Conservation (phyloP, 2,888 invertebrate species). For the Acanthosoma haemorrhoidale region DNA sequence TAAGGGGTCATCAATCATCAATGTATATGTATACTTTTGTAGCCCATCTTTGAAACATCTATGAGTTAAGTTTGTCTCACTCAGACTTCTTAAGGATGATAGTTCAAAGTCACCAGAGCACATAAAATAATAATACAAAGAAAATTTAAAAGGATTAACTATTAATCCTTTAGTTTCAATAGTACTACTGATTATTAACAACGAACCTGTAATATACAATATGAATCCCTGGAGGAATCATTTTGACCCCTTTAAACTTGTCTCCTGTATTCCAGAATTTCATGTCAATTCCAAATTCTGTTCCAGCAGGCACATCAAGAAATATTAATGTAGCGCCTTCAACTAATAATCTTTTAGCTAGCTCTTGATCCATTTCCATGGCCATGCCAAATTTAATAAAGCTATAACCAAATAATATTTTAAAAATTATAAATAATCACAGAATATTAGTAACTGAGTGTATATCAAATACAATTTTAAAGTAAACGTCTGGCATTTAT, state of each 20-base stretch:
- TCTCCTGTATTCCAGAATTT: conserved; percentile 85
- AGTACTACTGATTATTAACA: background rate
- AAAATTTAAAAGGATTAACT: background rate
- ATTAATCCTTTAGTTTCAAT: background rate
- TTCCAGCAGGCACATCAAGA: conserved; percentile 79
- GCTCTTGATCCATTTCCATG: conserved; percentile 61
- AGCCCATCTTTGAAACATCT: no score
- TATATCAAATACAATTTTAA: background rate
- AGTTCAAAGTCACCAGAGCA: no score
- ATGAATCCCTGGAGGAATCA: conserved; percentile 97
- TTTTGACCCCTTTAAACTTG: conserved; percentile 91
- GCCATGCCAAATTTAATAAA: background rate
- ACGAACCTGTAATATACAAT: conserved; percentile 81
- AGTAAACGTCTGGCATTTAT: background rate
- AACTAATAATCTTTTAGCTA: conserved; percentile 66
- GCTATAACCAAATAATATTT: no score
- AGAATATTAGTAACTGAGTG: background rate
- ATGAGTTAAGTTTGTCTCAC: no score
- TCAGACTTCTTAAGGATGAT: no score
- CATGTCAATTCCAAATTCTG: conserved; percentile 95
- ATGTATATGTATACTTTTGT: no score
- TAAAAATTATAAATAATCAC: no score
- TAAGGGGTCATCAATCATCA: no score
- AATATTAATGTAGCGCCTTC: conserved; percentile 81
- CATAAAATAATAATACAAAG: no score